Evolutionary conservation across 2,797 vertebrate genomes (phyloP).

Genomic region (Choloepus didactylus): DNA sequence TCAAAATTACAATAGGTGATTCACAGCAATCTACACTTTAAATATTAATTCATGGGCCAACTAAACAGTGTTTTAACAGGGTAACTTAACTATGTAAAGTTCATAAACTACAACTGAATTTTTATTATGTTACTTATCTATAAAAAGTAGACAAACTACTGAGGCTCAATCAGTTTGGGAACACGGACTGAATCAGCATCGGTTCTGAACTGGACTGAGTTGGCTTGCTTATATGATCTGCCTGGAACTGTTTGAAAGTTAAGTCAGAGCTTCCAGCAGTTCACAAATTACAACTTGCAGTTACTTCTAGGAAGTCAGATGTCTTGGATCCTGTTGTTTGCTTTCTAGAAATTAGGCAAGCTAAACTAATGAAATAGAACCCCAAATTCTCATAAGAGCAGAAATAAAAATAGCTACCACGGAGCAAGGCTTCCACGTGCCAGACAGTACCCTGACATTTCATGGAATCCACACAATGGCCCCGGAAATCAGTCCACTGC

Average conservation of each 20-base stretch:
- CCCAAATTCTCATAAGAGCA: constrained; percentile 15
- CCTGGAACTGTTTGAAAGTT: neutral
- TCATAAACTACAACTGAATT: constrained; percentile 8
- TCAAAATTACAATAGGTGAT: constrained; percentile 59
- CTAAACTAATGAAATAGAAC: constrained; percentile 3
- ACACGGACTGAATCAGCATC: neutral
- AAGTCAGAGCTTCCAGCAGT: constrained; percentile 21
- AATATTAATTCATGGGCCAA: constrained; percentile 28
- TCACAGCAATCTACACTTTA: constrained; percentile 48
- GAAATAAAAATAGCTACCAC: neutral
- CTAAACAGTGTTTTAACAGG: neutral
- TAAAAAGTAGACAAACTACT: constrained; percentile 29
- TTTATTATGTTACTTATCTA: constrained; percentile 49
- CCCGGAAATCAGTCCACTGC: neutral
- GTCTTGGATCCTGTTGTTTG: neutral
- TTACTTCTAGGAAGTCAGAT: neutral
- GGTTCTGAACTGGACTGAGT: neutral
- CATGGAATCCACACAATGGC: neutral
- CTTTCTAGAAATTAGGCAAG: constrained; percentile 6
- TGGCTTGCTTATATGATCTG: neutral
- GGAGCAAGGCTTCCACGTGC: neutral
- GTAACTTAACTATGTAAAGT: constrained; percentile 36
- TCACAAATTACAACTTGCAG: neutral
- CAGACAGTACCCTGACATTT: neutral
- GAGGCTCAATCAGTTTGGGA: neutral